These are phyloP conservation scores for Ophioninae sp. DNA, from an alignment of 2,888 invertebrate genomes.

Conservation along the genomic window DNA sequence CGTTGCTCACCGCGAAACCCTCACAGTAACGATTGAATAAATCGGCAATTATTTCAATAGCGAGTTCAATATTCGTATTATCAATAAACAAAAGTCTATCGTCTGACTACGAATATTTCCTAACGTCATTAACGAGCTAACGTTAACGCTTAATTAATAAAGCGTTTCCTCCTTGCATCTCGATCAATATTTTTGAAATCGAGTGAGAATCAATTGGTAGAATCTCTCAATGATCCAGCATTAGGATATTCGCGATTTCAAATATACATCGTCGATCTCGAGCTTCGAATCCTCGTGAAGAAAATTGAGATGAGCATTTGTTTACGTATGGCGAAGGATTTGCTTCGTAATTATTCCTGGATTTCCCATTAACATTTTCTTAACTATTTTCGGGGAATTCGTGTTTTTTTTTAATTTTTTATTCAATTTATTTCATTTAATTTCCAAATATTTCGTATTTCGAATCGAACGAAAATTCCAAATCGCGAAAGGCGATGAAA, in stretches of 20 bases:
- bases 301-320: constrained; percentile 1
- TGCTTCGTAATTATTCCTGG: constrained; percentile 2
- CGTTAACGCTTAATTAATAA: neutral
- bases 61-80: constrained; percentile 6
- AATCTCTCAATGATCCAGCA: neutral
- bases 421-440: neutral
- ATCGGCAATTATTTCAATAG: constrained; percentile 37
- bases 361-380: neutral
- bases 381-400: neutral
- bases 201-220: neutral
- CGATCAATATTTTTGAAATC: neutral
- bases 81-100: neutral
- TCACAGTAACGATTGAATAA: constrained; percentile 53
- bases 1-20: neutral
- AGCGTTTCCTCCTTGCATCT: neutral
- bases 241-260: constrained; percentile 6
- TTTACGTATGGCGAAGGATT: neutral
- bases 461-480: neutral
- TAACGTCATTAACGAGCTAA: neutral
- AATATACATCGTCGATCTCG: constrained; percentile 2
- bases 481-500: neutral
- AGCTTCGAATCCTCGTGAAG: neutral
- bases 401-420: neutral
- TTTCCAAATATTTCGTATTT: neutral
- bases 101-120: constrained; percentile 20